phyloP scores from a whole-genome alignment of 1,140 invertebrate genomes.

The Hylaeus anthracinus region DNA sequence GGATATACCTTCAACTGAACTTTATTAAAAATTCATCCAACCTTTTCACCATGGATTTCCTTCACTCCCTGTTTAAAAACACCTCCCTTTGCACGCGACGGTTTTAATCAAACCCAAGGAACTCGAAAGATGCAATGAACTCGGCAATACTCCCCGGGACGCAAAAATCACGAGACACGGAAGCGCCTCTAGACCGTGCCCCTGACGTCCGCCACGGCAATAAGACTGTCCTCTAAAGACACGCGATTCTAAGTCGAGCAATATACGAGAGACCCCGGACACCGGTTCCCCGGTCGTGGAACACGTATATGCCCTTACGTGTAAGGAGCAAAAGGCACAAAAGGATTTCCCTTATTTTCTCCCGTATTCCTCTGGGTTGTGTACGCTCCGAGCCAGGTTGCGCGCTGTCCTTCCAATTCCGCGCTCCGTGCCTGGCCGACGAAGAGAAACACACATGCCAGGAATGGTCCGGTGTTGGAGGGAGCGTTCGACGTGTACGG shows the following conservation, averaged over 20 bases:
- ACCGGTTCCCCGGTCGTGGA: not conserved
- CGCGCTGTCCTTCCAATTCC: conserved; percentile 24
- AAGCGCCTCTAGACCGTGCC: not conserved
- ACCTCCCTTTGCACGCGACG: too few species aligned
- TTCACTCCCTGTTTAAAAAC: too few species aligned
- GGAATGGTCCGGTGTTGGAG: conserved; percentile 29
- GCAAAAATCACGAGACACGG: too few species aligned
- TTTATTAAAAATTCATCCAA: too few species aligned
- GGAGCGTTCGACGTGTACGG: conserved; percentile 62
- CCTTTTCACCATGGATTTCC: too few species aligned
- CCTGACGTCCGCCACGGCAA: not conserved
- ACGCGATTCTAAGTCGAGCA: conserved; percentile 17
- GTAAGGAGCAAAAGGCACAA: conserved; percentile 31
- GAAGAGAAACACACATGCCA: conserved; percentile 42
- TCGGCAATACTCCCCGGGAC: too few species aligned
- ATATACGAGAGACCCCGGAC: conserved; percentile 11
- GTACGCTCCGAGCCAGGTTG: conserved; percentile 18
- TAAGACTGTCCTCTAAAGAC: conserved; percentile 14
- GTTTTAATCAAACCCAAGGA: too few species aligned
- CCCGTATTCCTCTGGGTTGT: conserved; percentile 19
- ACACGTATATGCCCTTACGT: conserved; percentile 23
- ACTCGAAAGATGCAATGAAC: too few species aligned
- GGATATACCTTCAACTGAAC: too few species aligned
- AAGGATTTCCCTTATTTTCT: conserved; percentile 30
- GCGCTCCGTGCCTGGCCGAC: not conserved